Conservation (phyloP, 2,797 vertebrate species). For the Phataginus tetradactyla region DNA sequence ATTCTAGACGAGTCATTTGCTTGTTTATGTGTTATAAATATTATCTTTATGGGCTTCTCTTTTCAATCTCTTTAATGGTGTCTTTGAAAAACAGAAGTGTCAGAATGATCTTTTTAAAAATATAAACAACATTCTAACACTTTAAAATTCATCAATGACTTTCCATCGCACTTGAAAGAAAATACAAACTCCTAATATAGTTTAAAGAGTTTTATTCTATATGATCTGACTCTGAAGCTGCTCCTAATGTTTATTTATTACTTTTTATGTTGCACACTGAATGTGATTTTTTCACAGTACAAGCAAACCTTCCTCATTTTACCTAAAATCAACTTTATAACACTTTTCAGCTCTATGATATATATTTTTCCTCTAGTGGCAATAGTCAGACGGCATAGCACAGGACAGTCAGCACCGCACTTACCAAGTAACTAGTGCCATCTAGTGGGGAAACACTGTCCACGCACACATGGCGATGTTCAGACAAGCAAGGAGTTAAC, state of each 20-base stretch:
- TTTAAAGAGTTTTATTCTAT: not conserved
- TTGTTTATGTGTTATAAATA: not conserved
- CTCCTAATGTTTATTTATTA: not conserved
- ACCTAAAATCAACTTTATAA: not conserved
- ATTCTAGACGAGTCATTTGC: not conserved
- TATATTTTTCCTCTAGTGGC: not conserved
- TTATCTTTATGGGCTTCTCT: not conserved
- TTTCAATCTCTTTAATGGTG: not conserved
- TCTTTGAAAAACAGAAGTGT: not conserved
- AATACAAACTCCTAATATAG: not conserved
- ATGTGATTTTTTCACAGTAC: not conserved
- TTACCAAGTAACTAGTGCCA: not conserved
- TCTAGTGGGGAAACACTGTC: slow-evolving; percentile 1
- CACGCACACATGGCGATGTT: accelerated
- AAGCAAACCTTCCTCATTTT: not conserved
- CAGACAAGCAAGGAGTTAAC: not conserved
- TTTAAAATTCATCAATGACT: slow-evolving; percentile 7
- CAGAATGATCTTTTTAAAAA: slow-evolving; percentile 3
- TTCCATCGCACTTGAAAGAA: not conserved
- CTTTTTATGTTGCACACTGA: not conserved
- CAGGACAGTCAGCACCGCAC: not conserved
- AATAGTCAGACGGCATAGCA: not conserved
- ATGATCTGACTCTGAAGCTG: not conserved
- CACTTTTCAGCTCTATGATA: not conserved
- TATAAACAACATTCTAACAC: not conserved